Percentiles rank a stretch among this genome's conserved stretches.
Evolutionary conservation across 1,140 invertebrate species (phyloP).

Genomic region (Rhyzopertha dominica): DNA sequence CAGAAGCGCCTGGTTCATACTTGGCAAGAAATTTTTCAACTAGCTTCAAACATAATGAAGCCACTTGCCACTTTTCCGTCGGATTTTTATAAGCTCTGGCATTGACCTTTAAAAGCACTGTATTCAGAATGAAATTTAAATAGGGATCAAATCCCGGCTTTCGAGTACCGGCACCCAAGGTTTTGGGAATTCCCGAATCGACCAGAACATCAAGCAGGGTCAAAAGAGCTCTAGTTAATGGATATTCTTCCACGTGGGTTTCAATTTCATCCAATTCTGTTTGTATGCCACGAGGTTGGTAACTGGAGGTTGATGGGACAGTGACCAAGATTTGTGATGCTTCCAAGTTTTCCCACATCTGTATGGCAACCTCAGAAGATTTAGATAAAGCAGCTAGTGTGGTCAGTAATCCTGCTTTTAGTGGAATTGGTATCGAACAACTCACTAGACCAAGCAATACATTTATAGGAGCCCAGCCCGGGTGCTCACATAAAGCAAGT

Average conservation of each 20-base stretch:
- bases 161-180: constrained; percentile 75
- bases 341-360: constrained; percentile 83
- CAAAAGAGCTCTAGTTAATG: constrained; percentile 75
- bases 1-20: constrained; percentile 66
- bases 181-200: constrained; percentile 66
- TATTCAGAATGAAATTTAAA: constrained; percentile 72
- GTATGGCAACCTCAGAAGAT: constrained; percentile 67
- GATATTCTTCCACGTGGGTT: constrained; percentile 81
- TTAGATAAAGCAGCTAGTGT: constrained; percentile 73
- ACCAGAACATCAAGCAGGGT: constrained; percentile 72
- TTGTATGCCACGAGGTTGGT: constrained; percentile 63
- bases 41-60: constrained; percentile 64
- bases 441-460: constrained; percentile 77
- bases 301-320: constrained; percentile 57
- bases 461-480: constrained; percentile 75
- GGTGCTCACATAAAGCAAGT: constrained; percentile 76
- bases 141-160: constrained; percentile 87
- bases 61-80: constrained; percentile 74
- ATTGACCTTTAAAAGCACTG: constrained; percentile 73
- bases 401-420: constrained; percentile 78
- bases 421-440: constrained; percentile 75
- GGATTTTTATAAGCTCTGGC: constrained; percentile 71
- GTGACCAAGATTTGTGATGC: constrained; percentile 76
- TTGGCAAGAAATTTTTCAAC: constrained; percentile 71
- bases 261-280: constrained; percentile 74